Evolutionary conservation across 2,113 vertebrate genomes (phyloP).

Genomic region (Fregata magnificens): DNA sequence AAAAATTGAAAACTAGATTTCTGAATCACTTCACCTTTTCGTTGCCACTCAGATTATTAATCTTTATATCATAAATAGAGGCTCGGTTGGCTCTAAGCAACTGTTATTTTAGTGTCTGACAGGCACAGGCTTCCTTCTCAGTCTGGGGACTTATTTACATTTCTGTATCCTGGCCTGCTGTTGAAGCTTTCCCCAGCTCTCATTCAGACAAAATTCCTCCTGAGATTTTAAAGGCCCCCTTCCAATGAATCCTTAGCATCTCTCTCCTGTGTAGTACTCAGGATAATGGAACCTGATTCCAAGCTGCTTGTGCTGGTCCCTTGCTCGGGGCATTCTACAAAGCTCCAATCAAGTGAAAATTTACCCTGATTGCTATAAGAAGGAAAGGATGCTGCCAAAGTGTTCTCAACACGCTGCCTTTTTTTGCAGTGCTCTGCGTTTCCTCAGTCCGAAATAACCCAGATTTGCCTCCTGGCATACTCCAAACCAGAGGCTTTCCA

Average conservation of each 20-base stretch:
- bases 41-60: slow-evolving; percentile 29
- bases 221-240: neutral
- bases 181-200: neutral
- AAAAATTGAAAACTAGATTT: slow-evolving; percentile 22
- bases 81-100: slow-evolving; percentile 22
- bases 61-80: slow-evolving; percentile 13
- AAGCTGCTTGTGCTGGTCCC: neutral
- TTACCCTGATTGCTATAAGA: neutral
- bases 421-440: neutral
- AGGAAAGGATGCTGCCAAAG: neutral
- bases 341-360: neutral
- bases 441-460: neutral
- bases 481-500: neutral
- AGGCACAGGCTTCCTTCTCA: neutral
- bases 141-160: slow-evolving; percentile 4
- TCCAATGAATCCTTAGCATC: neutral
- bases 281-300: neutral
- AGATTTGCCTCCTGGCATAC: neutral
- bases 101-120: slow-evolving; percentile 33
- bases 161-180: neutral
- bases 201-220: slow-evolving; percentile 24
- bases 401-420: neutral
- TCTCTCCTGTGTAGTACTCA: neutral
- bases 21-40: slow-evolving; percentile 56
- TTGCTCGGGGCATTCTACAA: neutral